Conservation (phyloP, 2,113 vertebrate species). For the Micromys minutus region DNA sequence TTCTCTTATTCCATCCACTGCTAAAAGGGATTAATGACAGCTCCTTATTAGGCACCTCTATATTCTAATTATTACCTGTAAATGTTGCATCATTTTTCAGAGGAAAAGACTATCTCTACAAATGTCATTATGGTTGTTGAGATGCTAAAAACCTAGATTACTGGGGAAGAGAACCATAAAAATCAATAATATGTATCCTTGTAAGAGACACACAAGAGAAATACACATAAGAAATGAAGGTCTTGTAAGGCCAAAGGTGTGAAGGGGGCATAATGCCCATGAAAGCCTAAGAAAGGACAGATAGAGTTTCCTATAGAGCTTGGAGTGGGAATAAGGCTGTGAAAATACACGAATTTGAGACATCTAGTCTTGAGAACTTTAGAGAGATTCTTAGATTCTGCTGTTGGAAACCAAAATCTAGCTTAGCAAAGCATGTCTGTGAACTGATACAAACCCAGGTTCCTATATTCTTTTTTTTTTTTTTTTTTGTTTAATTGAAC, state of each 20-base stretch:
- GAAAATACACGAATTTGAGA: background rate
- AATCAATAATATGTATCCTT: background rate
- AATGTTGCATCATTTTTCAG: background rate
- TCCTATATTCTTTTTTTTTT: background rate
- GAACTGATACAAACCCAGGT: background rate
- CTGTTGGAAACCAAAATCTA: background rate
- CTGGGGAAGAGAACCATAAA: background rate
- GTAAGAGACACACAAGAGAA: background rate
- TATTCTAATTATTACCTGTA: background rate
- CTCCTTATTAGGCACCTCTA: fast-evolving
- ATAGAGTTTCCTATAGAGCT: background rate
- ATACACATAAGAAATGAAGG: background rate
- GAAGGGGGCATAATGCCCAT: background rate
- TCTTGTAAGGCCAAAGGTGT: background rate
- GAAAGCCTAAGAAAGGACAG: background rate
- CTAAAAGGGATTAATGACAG: background rate
- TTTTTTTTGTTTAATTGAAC: too few species aligned
- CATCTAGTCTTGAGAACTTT: background rate
- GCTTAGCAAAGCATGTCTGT: background rate
- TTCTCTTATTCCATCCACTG: background rate
- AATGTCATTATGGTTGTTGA: background rate
- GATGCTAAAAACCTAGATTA: background rate
- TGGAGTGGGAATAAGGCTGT: background rate
- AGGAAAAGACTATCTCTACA: background rate
- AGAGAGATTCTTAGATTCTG: background rate